Conservation (phyloP, 2,797 vertebrate genomes). For the Malurus leucopterus region DNA sequence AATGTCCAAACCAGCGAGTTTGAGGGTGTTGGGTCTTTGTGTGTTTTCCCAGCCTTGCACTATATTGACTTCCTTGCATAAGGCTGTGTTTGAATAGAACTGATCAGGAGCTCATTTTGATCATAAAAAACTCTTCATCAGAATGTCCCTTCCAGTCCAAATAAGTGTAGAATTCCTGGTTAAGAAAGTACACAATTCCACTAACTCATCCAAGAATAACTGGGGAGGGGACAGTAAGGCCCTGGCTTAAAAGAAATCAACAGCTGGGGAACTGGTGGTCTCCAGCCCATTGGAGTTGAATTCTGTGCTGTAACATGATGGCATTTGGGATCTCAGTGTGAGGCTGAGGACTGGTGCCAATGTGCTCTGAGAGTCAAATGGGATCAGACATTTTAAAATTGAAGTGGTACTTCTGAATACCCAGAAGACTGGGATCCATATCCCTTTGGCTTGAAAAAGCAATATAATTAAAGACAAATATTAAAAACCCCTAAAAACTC, state of each 20-base stretch:
- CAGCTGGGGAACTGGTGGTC: background rate
- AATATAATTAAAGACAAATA: background rate
- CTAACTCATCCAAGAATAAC: background rate
- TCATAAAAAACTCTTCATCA: background rate
- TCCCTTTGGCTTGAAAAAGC: background rate
- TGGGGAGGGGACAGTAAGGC: background rate
- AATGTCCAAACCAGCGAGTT: background rate
- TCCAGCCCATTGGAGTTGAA: background rate
- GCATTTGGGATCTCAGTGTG: background rate
- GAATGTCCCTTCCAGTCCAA: background rate
- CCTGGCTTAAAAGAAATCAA: background rate
- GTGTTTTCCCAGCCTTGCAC: background rate
- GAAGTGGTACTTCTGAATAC: background rate
- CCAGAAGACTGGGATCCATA: background rate
- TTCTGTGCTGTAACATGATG: background rate
- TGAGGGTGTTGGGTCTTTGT: rapidly evolving
- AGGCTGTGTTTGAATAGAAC: background rate
- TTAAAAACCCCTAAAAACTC: background rate
- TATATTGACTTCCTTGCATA: background rate
- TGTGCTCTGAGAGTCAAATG: background rate
- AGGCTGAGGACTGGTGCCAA: background rate
- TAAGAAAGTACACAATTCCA: background rate
- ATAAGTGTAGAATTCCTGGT: background rate
- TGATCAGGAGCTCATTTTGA: background rate
- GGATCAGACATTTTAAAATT: background rate